These are phyloP conservation scores for Bicyclus anynana DNA, from an alignment of 1,140 invertebrate genomes.

Conservation along the genomic window DNA sequence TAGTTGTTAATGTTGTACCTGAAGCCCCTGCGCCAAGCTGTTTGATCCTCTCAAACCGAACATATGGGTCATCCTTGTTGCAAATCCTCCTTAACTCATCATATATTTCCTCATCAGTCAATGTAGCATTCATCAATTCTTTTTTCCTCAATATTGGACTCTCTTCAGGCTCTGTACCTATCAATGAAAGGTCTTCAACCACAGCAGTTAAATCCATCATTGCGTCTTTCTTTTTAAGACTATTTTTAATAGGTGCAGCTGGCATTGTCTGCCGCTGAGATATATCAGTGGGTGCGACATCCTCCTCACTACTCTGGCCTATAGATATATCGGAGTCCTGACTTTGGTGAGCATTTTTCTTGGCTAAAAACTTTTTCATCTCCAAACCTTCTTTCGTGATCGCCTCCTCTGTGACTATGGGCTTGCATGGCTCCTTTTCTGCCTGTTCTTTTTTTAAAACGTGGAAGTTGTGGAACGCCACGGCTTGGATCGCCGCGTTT, in stretches of 20 bases:
- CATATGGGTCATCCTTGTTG: slow-evolving; percentile 85
- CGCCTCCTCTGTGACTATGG: slow-evolving; percentile 85
- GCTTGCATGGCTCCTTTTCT: slow-evolving; percentile 82
- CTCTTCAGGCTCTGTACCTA: slow-evolving; percentile 61
- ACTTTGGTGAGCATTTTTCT: slow-evolving; percentile 82
- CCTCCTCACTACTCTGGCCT: slow-evolving; percentile 71
- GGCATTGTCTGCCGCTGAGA: slow-evolving; percentile 71
- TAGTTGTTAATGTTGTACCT: slow-evolving; percentile 51
- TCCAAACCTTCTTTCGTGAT: slow-evolving; percentile 88
- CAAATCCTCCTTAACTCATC: slow-evolving; percentile 89
- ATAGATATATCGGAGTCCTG: slow-evolving; percentile 78
- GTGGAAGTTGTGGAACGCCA: slow-evolving; percentile 93
- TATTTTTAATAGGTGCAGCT: slow-evolving; percentile 52
- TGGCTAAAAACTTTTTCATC: slow-evolving; percentile 85
- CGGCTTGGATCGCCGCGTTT: slow-evolving; percentile 88
- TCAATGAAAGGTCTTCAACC: slow-evolving; percentile 59
- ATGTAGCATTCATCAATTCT: slow-evolving; percentile 73
- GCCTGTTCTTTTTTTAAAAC: slow-evolving; percentile 86
- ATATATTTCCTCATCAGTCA: slow-evolving; percentile 92
- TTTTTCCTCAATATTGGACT: slow-evolving; percentile 79
- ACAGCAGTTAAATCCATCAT: slow-evolving; percentile 63
- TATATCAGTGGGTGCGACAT: slow-evolving; percentile 45
- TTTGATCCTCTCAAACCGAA: slow-evolving; percentile 88
- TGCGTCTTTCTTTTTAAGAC: slow-evolving; percentile 62
- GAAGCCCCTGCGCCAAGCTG: slow-evolving; percentile 94